These are phyloP conservation scores for Taurulus bubalis DNA, from an alignment of 2,113 vertebrate species.

Conservation along the genomic window DNA sequence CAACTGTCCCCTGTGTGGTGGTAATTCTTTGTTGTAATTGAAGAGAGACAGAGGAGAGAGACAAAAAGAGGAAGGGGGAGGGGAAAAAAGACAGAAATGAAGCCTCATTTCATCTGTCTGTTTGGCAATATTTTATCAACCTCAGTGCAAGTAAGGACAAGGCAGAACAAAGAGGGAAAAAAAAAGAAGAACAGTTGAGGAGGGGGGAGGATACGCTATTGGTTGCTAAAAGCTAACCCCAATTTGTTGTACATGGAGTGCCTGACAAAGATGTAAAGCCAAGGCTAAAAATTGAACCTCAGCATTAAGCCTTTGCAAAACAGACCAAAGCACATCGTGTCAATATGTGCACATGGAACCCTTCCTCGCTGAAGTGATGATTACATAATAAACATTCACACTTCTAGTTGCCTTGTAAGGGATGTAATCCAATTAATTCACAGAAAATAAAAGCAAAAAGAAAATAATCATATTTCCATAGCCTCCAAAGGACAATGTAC, in stretches of 20 bases:
- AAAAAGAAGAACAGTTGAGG: constrained; percentile 6
- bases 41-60: constrained; percentile 2
- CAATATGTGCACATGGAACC: constrained; percentile 47
- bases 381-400: constrained; percentile 26
- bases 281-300: constrained; percentile 26
- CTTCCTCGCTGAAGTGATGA: constrained; percentile 7
- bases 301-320: constrained; percentile 31
- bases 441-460: constrained; percentile 19
- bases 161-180: neutral
- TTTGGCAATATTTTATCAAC: constrained; percentile 29
- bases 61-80: neutral
- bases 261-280: constrained; percentile 50
- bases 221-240: constrained; percentile 1
- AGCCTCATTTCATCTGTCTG: constrained; percentile 36
- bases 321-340: constrained; percentile 17
- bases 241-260: constrained; percentile 24
- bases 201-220: neutral
- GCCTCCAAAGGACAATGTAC: neutral
- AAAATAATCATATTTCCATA: constrained; percentile 3
- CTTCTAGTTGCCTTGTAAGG: constrained; percentile 2
- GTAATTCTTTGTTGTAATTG: constrained; percentile 33
- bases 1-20: constrained; percentile 1
- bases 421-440: constrained; percentile 19
- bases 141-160: constrained; percentile 33
- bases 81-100: constrained; percentile 6